These are phyloP conservation scores for Hiodon tergisus DNA, from an alignment of 2,113 vertebrate genomes.

Conservation along the genomic window DNA sequence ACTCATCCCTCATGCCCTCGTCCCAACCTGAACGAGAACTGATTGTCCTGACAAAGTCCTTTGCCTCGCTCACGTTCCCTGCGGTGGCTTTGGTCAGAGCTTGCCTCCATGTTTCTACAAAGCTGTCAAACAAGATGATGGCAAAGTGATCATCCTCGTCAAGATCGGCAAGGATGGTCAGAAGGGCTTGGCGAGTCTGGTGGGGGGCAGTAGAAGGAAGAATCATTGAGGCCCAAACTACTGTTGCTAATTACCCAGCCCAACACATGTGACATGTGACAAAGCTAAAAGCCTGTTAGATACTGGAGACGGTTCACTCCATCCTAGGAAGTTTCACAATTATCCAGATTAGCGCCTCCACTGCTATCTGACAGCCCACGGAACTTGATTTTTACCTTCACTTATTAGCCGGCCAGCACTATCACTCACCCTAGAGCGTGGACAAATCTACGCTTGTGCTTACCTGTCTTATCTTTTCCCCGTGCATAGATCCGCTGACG, in stretches of 20 bases:
- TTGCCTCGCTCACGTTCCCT: conserved; percentile 44
- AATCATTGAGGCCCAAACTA: neutral
- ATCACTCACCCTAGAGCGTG: no score
- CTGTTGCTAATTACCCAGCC: no score
- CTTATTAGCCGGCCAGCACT: no score
- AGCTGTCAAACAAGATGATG: conserved; percentile 46
- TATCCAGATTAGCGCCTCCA: neutral
- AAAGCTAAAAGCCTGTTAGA: no score
- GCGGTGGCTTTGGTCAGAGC: conserved; percentile 46
- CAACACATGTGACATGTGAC: no score
- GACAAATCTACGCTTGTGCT: neutral
- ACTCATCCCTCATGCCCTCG: conserved; percentile 17
- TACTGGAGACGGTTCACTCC: no score
- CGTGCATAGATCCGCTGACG: conserved; percentile 54
- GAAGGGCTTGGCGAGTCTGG: conserved; percentile 58
- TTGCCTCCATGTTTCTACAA: conserved; percentile 14
- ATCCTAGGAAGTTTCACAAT: neutral
- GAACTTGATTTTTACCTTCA: no score
- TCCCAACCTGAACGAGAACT: accelerated
- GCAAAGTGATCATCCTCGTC: conserved; percentile 56
- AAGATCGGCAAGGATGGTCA: conserved; percentile 55
- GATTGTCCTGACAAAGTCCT: conserved; percentile 12
- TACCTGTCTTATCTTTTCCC: conserved; percentile 56
- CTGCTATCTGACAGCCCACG: no score
- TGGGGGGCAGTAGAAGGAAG: neutral